These are phyloP conservation scores for Macroramphosus scolopax DNA, from an alignment of 2,797 vertebrate genomes.

Conservation along the genomic window DNA sequence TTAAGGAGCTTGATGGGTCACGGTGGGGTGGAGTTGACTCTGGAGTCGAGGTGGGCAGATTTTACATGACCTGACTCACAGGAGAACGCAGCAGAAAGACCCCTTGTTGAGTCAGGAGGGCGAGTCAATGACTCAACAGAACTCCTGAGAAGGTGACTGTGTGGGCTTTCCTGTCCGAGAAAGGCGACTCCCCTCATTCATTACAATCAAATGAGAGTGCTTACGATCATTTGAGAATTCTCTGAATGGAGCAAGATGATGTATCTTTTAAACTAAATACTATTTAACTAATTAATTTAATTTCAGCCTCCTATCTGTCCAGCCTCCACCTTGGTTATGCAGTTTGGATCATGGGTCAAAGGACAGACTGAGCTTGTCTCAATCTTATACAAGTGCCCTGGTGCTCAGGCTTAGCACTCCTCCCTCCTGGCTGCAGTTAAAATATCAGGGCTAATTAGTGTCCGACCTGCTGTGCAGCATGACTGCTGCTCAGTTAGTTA, in stretches of 20 bases:
- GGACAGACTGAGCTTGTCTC: conserved; percentile 32
- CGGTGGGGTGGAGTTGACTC: conserved; percentile 33
- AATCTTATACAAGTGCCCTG: conserved; percentile 63
- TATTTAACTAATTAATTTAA: no score
- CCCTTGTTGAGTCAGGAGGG: conserved; percentile 40
- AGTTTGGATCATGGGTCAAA: conserved; percentile 40
- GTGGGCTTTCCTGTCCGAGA: conserved; percentile 32
- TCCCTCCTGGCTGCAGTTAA: conserved; percentile 36
- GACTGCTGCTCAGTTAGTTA: conserved; percentile 4
- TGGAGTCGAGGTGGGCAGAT: conserved; percentile 34
- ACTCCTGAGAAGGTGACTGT: conserved; percentile 27
- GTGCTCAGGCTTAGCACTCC: conserved; percentile 48
- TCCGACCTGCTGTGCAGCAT: conserved; percentile 42
- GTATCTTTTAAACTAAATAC: no score
- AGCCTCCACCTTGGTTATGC: conserved; percentile 1
- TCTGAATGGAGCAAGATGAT: no score
- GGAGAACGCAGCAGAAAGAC: conserved; percentile 28
- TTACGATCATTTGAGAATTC: no score
- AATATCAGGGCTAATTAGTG: conserved; percentile 60
- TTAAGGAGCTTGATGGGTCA: conserved; percentile 60
- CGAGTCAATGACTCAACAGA: conserved; percentile 43
- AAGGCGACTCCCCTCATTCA: conserved; percentile 17
- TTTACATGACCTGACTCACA: conserved; percentile 57
- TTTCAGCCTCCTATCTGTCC: no score
- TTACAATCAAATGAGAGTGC: conserved; percentile 5